Conservation (phyloP, 2,113 vertebrate species). For the Atherinomorus stipes region DNA sequence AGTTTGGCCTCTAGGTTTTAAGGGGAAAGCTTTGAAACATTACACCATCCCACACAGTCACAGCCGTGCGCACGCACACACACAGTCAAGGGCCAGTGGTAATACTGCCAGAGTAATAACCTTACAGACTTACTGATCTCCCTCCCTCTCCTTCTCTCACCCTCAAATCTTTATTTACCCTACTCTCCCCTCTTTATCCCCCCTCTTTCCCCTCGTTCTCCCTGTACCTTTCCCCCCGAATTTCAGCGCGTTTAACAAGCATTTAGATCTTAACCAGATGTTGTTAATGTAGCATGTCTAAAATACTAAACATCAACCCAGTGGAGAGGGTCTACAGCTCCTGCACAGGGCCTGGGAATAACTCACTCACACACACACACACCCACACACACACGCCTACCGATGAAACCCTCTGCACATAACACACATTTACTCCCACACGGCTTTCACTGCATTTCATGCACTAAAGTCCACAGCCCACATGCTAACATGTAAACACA, state of each 20-base stretch:
- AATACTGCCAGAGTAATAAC: constrained; percentile 87
- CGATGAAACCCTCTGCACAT: constrained; percentile 29
- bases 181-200: constrained; percentile 65
- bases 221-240: constrained; percentile 73
- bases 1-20: constrained; percentile 80
- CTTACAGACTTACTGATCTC: constrained; percentile 84
- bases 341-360: constrained; percentile 81
- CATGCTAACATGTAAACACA: constrained; percentile 75
- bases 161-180: constrained; percentile 81
- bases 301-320: constrained; percentile 88
- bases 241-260: constrained; percentile 89
- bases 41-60: constrained; percentile 74
- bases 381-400: constrained; percentile 55
- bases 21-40: constrained; percentile 85
- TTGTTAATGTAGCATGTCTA: constrained; percentile 89
- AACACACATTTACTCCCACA: constrained; percentile 68
- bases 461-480: constrained; percentile 63
- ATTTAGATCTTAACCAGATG: constrained; percentile 91
- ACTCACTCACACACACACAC: constrained; percentile 60
- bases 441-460: constrained; percentile 62
- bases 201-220: constrained; percentile 60
- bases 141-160: constrained; percentile 75
- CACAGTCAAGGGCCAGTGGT: constrained; percentile 85
- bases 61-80: constrained; percentile 17
- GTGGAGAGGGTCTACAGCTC: constrained; percentile 77